Evolutionary conservation across 2,797 vertebrate species (phyloP), one percentile per base, ranked within the genome.

Genomic region (Peromyscus attwateri): DNA sequence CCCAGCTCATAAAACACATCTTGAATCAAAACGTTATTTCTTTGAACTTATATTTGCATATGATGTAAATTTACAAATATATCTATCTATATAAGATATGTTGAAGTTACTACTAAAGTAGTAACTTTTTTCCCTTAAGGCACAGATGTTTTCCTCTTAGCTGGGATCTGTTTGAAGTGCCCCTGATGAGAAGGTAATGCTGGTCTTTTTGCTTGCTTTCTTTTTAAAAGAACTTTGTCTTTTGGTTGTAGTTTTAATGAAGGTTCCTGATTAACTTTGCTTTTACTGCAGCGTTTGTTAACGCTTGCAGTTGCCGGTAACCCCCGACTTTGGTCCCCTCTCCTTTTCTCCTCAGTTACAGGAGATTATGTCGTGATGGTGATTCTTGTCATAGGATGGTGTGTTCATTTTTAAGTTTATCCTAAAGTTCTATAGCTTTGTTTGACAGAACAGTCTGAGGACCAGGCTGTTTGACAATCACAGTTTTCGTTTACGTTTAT

Each of bases 231-330:
- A 52, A 52, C 60, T 66, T 46, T 70, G 43, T 87, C 66, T 40
- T 57, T 43, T 73, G 66, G 46, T 55, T 87, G 73, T 90, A 34
- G 46, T 77, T 93, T 43, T 84, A 19, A 46, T 64, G 81, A 64
- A 29, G 66, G 57, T 68, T 87, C 16, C 0, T 70, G 91, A 14
- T 87, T 89, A 80, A 49, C 62, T 91, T 87, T 71, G 46, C 89
- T 92, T 95, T 93, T 82, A n/a, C 62, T 85, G 49, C 14, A 55
- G 40, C 70, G 91, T 92, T 91, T 92, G 76, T 55, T 84, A 81
- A 62, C 27, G 82, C 31, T 92, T 84, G 57, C 27, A 52, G 34
- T 77, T 23, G 12, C 7, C 40, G 84, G 91, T 70, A 84, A 83
- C 29, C 21, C 95, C 13, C 40, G 23, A 43, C 55, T 68, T 13